Percentiles rank a stretch among this genome's conserved stretches.
These are phyloP conservation scores for Pao palembangensis DNA, from an alignment of 2,113 vertebrate genomes.

Conservation along the genomic window DNA sequence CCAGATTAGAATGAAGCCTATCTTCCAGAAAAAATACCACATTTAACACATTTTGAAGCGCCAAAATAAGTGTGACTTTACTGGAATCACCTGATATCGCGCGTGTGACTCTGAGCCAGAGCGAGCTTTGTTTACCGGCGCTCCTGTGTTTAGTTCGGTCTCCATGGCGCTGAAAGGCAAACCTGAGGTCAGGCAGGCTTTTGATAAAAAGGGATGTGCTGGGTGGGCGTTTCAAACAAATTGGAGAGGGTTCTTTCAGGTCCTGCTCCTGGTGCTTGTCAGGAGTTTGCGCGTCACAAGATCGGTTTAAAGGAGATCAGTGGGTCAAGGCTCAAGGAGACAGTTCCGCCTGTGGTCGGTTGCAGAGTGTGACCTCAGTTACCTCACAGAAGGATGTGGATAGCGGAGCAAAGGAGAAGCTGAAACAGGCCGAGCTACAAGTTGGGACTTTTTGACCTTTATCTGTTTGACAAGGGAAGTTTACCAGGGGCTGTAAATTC, in stretches of 20 bases:
- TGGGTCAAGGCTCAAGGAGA: slow-evolving; percentile 19
- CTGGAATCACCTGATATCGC: not conserved
- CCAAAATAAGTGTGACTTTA: not conserved
- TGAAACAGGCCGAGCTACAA: not conserved
- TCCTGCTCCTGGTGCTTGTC: slow-evolving; percentile 43
- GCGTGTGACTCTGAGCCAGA: not conserved
- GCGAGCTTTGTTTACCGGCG: not conserved
- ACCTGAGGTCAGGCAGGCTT: slow-evolving; percentile 25
- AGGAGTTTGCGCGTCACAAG: slow-evolving; percentile 46
- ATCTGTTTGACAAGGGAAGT: not conserved
- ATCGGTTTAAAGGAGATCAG: slow-evolving; percentile 51
- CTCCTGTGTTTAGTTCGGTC: slow-evolving; percentile 29
- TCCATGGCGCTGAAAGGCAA: slow-evolving; percentile 25
- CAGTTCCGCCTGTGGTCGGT: not conserved
- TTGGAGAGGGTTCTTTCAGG: slow-evolving; percentile 12
- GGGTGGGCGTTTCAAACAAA: slow-evolving; percentile 28
- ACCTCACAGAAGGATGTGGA: not conserved
- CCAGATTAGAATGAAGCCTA: no score
- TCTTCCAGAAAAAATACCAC: not conserved
- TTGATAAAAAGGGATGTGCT: not conserved
- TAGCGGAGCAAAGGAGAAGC: not conserved
- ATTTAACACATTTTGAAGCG: not conserved
- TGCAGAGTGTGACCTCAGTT: not conserved
- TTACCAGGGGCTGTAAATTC: not conserved
- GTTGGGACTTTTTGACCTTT: not conserved